phyloP scores from a whole-genome alignment of 1,140 invertebrate genomes.

The Calliopsis andreniformis region DNA sequence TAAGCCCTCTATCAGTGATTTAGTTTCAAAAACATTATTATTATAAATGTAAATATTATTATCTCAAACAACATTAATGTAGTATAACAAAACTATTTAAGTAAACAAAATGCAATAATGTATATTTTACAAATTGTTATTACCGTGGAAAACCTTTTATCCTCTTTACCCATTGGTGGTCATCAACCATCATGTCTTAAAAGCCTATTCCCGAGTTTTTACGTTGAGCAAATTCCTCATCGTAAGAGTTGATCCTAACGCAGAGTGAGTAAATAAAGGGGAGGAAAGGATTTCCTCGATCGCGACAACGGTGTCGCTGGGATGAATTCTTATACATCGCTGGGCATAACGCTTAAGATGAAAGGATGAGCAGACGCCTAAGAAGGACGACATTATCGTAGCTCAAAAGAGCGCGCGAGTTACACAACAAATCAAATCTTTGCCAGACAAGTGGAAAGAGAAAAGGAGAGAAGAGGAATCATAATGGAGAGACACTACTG shows the following conservation, averaged over 20 bases:
- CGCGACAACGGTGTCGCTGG: constrained; percentile 4
- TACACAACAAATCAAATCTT: constrained; percentile 68
- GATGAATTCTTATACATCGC: constrained; percentile 58
- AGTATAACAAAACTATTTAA: too few species aligned
- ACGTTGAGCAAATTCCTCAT: neutral
- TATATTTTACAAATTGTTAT: too few species aligned
- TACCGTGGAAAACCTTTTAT: too few species aligned
- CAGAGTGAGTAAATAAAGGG: constrained; percentile 56
- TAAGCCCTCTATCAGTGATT: too few species aligned
- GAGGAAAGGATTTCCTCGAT: constrained; percentile 53
- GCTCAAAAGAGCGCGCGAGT: constrained; percentile 61
- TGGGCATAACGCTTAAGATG: constrained; percentile 62
- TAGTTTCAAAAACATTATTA: too few species aligned
- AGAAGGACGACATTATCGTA: constrained; percentile 63
- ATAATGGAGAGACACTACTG: constrained; percentile 55
- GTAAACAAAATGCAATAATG: too few species aligned
- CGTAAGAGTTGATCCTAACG: constrained; percentile 18
- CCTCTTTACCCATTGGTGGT: too few species aligned
- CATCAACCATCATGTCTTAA: too few species aligned
- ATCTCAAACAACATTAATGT: too few species aligned
- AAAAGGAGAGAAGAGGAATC: constrained; percentile 25
- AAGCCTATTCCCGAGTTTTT: too few species aligned
- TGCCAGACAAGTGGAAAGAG: constrained; percentile 58
- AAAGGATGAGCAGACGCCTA: constrained; percentile 58
- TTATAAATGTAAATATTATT: too few species aligned